phyloP scores from a whole-genome alignment of 1,140 invertebrate species.

The Drosophila mayri region DNA sequence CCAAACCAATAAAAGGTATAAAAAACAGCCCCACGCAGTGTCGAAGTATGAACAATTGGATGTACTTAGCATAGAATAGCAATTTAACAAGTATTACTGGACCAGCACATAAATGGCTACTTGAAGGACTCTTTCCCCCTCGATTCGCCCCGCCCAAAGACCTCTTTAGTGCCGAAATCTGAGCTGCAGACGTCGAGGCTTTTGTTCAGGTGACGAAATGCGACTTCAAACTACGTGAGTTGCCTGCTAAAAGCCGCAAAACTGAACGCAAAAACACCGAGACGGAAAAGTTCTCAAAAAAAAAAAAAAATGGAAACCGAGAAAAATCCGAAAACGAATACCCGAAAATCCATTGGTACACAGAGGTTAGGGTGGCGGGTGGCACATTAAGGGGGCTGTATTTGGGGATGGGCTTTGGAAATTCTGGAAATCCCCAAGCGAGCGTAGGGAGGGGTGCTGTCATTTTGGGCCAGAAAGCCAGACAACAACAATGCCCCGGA shows the following conservation, averaged over 20 bases:
- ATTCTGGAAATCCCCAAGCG: slow-evolving; percentile 47
- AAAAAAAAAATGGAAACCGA: slow-evolving; percentile 3
- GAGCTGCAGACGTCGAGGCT: slow-evolving; percentile 37
- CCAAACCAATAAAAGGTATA: slow-evolving; percentile 25
- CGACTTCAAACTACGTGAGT: slow-evolving; percentile 70
- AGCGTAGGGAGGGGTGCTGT: slow-evolving; percentile 26
- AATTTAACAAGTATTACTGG: slow-evolving; percentile 57
- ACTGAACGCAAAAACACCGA: slow-evolving; percentile 39
- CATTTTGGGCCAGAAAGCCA: slow-evolving; percentile 55
- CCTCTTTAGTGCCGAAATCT: slow-evolving; percentile 37
- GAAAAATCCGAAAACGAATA: slow-evolving; percentile 43
- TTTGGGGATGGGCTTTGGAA: slow-evolving; percentile 8
- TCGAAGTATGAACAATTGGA: slow-evolving; percentile 54
- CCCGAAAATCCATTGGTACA: slow-evolving; percentile 17
- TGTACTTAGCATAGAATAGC: slow-evolving; percentile 57
- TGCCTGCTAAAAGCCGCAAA: slow-evolving; percentile 57
- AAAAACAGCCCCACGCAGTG: neutral
- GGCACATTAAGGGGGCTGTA: slow-evolving; percentile 43
- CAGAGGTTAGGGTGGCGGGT: slow-evolving; percentile 10
- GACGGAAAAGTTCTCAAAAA: slow-evolving; percentile 7
- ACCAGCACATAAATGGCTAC: slow-evolving; percentile 64
- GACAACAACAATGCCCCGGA: slow-evolving; percentile 70
- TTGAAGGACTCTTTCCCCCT: slow-evolving; percentile 29
- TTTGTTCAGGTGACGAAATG: slow-evolving; percentile 77
- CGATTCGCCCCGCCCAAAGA: neutral